Conservation (phyloP, 2,113 vertebrate species). For the Hoplias malabaricus region DNA sequence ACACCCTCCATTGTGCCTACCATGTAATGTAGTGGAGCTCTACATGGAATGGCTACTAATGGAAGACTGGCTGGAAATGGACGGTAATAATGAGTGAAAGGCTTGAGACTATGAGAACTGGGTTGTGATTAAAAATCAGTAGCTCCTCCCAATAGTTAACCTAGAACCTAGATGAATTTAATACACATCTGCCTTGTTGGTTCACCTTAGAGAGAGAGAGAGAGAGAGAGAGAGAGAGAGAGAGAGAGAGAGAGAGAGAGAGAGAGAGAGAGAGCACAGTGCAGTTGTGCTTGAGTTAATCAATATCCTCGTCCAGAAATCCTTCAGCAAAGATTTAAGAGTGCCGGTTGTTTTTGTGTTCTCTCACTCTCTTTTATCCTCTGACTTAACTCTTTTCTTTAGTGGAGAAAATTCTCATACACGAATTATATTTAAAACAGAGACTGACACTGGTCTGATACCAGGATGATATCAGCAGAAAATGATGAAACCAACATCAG, state of each 20-base stretch:
- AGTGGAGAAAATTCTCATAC: background rate
- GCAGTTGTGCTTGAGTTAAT: background rate
- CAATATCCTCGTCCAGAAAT: background rate
- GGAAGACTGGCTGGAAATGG: background rate
- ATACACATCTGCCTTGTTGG: no score
- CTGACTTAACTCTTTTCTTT: background rate
- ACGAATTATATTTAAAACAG: background rate
- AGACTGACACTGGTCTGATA: no score
- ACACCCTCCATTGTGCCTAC: background rate
- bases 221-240: no score
- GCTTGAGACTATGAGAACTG: background rate
- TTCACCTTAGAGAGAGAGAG: no score
- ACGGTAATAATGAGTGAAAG: background rate
- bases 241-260: no score
- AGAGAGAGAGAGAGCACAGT: no score
- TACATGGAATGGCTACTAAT: background rate
- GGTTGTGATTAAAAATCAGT: no score
- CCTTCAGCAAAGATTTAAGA: background rate
- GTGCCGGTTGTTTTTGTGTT: background rate
- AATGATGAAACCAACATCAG: no score
- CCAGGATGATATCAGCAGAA: no score
- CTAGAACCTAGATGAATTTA: no score
- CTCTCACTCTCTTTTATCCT: background rate
- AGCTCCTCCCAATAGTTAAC: no score
- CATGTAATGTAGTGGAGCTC: conserved; percentile 1